Percentiles rank a stretch among this genome's conserved stretches.
Conservation (phyloP, 2,888 invertebrate species). For the Epistrophe eligans region DNA sequence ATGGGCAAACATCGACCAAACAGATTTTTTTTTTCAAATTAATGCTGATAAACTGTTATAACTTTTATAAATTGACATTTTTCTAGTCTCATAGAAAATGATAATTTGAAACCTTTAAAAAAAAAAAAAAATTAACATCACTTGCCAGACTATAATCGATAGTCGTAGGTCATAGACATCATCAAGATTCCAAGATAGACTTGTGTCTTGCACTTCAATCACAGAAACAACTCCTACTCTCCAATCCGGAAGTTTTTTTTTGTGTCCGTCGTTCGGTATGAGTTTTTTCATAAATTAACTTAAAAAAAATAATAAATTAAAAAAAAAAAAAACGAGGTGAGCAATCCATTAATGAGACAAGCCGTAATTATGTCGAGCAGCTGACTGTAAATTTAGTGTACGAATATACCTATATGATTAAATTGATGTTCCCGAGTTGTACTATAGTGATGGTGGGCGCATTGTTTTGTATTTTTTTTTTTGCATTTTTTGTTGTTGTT, state of each 20-base stretch:
- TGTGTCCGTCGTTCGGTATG: constrained; percentile 18
- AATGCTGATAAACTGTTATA: too few species aligned
- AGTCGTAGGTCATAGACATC: constrained; percentile 54
- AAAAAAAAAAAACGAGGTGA: constrained; percentile 48
- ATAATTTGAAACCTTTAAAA: too few species aligned
- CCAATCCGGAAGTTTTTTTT: constrained; percentile 61
- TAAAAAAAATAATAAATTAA: constrained; percentile 6
- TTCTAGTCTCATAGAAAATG: too few species aligned
- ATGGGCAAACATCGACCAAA: too few species aligned
- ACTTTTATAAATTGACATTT: too few species aligned
- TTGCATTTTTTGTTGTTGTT: background rate
- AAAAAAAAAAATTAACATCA: too few species aligned
- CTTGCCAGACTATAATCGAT: background rate
- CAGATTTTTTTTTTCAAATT: too few species aligned
- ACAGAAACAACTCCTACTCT: constrained; percentile 23
- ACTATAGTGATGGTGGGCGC: constrained; percentile 15
- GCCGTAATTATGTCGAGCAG: constrained; percentile 71
- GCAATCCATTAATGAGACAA: constrained; percentile 67
- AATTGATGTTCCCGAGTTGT: constrained; percentile 56
- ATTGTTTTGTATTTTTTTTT: constrained; percentile 8
- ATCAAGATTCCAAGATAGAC: constrained; percentile 27
- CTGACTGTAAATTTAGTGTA: constrained; percentile 69
- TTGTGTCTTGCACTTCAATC: constrained; percentile 55
- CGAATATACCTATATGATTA: constrained; percentile 45
- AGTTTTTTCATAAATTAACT: constrained; percentile 26